Conservation (phyloP, 2,888 invertebrate species). For the Parnassius orleans region DNA sequence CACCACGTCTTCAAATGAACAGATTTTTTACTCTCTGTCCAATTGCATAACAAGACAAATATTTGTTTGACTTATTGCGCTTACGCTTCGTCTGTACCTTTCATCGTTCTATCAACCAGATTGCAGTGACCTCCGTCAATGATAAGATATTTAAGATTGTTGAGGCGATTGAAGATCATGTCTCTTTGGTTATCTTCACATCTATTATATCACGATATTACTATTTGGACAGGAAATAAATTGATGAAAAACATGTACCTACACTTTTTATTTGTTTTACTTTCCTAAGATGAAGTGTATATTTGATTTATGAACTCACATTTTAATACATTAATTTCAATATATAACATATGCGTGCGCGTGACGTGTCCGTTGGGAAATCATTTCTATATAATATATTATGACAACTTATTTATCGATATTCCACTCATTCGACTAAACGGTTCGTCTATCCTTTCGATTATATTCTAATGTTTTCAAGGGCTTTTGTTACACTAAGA, state of each 20-base stretch:
- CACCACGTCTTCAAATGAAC: constrained; percentile 53
- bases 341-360: too few species aligned
- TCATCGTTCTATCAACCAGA: constrained; percentile 34
- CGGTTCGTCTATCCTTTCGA: too few species aligned
- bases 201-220: constrained; percentile 21
- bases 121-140: constrained; percentile 22
- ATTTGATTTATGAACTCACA: too few species aligned
- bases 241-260: constrained; percentile 6
- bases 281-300: neutral
- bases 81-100: constrained; percentile 38
- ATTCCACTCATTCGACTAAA: too few species aligned
- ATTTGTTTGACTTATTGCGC: constrained; percentile 53
- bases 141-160: neutral
- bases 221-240: constrained; percentile 18
- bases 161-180: constrained; percentile 17
- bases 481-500: too few species aligned
- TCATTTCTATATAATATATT: too few species aligned
- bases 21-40: constrained; percentile 43
- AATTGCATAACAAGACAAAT: constrained; percentile 62
- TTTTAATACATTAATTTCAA: too few species aligned
- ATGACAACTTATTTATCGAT: too few species aligned
- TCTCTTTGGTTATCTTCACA: constrained; percentile 15
- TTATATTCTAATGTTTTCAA: too few species aligned
- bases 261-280: neutral
- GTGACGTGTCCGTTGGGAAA: too few species aligned